phyloP scores from a whole-genome alignment of 1,140 invertebrate genomes.

The Chionoecetes opilio region DNA sequence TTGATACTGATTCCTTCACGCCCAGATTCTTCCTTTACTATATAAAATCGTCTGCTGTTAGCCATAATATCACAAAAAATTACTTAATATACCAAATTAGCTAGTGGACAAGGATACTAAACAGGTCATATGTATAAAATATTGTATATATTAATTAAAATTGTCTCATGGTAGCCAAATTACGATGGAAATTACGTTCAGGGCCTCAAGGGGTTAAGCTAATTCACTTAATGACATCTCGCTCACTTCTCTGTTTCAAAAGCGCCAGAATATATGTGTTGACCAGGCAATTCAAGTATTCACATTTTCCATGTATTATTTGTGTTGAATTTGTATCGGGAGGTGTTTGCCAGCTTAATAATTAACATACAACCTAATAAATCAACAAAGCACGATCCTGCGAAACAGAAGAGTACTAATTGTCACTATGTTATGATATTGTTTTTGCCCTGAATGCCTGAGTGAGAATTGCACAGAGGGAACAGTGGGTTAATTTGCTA shows the following conservation, averaged over 20 bases:
- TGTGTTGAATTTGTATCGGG: neutral
- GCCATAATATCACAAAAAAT: no score
- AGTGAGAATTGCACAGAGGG: neutral
- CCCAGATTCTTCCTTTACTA: no score
- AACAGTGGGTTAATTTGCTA: neutral
- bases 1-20: no score
- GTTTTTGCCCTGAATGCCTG: neutral
- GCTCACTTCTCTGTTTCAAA: neutral
- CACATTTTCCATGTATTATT: neutral
- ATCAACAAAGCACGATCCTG: neutral
- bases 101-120: no score
- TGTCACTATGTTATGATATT: neutral
- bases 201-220: no score
- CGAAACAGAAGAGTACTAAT: neutral
- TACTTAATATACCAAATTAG: no score
- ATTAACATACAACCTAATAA: neutral
- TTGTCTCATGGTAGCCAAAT: no score
- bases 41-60: no score
- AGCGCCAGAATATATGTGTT: neutral
- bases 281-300: neutral
- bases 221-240: no score
- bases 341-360: neutral
- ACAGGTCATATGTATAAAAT: no score
- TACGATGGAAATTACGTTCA: no score
- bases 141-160: no score